Evolutionary conservation across 1,140 invertebrate species (phyloP).

Genomic region (Cardiocondyla obscurior): DNA sequence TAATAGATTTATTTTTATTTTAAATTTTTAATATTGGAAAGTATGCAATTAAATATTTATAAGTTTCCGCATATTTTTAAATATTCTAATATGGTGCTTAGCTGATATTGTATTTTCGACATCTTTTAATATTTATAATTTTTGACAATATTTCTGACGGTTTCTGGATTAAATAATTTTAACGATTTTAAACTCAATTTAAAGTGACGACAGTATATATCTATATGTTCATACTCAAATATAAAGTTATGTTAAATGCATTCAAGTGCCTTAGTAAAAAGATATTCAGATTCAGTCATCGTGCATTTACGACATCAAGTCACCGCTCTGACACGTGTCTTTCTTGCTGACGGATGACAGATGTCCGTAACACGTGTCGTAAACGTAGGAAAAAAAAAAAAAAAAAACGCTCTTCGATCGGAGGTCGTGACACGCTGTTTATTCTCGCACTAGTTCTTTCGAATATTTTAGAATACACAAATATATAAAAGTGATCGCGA

Average conservation of each 20-base stretch:
- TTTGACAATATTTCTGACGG: too few relatives aligned
- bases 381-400: constrained; percentile 25
- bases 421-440: constrained; percentile 20
- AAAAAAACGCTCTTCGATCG: constrained; percentile 63
- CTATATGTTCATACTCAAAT: neutral
- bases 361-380: constrained; percentile 67
- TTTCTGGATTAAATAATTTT: neutral
- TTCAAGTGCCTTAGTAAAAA: neutral
- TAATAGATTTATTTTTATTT: neutral
- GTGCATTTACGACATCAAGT: constrained; percentile 58
- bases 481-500: neutral
- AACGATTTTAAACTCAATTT: too few relatives aligned
- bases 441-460: constrained; percentile 26
- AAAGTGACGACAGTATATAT: constrained; percentile 16
- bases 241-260: constrained; percentile 8
- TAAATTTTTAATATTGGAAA: too few relatives aligned
- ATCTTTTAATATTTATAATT: neutral
- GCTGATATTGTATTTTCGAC: too few relatives aligned
- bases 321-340: constrained; percentile 64
- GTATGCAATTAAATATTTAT: neutral
- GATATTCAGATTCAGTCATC: constrained; percentile 60
- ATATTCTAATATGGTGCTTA: neutral
- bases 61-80: neutral
- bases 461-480: constrained; percentile 30
- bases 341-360: constrained; percentile 66